Base-by-base conservation (phyloP, 1,140 invertebrate species). In the Dufourea novaeangliae region DNA sequence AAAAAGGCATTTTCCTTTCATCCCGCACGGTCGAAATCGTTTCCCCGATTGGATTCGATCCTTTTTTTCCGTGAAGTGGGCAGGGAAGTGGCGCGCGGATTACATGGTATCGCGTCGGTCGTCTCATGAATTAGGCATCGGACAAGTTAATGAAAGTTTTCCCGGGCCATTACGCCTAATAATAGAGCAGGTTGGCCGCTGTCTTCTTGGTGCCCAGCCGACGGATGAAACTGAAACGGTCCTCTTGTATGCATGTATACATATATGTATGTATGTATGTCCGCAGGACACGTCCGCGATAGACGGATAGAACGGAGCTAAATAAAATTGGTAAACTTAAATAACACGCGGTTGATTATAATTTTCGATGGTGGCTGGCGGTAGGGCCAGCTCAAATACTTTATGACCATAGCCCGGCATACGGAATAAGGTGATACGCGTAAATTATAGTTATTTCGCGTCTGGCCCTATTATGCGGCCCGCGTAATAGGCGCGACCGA, bases 141-240 rank as follows among this genome's bases (percentile, higher is more conserved):
- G 70, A 79, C 82, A 84, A 85, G 79, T 82, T 82, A 85, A 85
- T 85, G 75, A 85, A 85, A 85, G 79, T 85, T 85, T 85, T 85
- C 83, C 79, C 75, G 71, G 54, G 44, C 83, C 71, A 85, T 85
- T 85, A 85, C 52, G 74, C 39, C 74, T 85, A 85, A 85, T 85
- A 85, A 85, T 84, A 84, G 83, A 84, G 78, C 54, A 66, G 68
- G n/a, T 66, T 54, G 50, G 34, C 77, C 79, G 75, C 66, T 67
- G 70, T 62, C 29, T 57, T 56, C 62, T 50, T 52, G 29, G n/a
- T 22, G 20, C 10, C 1, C 12, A 3, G 17, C 10, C 50, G 67
- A 52, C 22, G 34, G 7, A 41, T 12, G 39, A 67, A 12, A 25
- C 50, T 37, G 41, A 54, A 41, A 29, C 20, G 17, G n/a, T 34